Conservation (phyloP, 2,797 vertebrate species). For the Sebastes nivosus region DNA sequence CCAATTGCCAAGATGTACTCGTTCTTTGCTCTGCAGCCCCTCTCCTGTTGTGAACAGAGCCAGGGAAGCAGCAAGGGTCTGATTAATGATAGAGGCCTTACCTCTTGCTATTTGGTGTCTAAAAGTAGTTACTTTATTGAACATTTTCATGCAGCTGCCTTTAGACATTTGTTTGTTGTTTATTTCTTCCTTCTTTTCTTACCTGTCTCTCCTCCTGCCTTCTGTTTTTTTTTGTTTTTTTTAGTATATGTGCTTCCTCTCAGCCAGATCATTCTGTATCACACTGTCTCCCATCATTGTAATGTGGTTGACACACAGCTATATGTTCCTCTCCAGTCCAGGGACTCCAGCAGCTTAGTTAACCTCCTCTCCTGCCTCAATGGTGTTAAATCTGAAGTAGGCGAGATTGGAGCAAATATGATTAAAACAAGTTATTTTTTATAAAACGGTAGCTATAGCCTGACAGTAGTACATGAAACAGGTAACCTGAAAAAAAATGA, state of each 20-base stretch:
- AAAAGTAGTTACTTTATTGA: not conserved
- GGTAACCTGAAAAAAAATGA: no score
- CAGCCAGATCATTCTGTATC: not conserved
- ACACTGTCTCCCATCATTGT: not conserved
- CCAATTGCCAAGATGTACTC: conserved; percentile 22
- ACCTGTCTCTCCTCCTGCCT: not conserved
- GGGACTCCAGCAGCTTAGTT: not conserved
- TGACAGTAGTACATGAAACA: no score
- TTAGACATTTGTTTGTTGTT: not conserved
- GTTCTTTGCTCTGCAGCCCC: not conserved
- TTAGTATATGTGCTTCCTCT: not conserved
- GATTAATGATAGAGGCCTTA: conserved; percentile 28
- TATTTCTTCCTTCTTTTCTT: not conserved
- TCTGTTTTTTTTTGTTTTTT: not conserved
- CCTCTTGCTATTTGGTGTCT: not conserved
- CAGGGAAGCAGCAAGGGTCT: conserved; percentile 27
- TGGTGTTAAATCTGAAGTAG: no score
- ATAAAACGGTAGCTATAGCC: no score
- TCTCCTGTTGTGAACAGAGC: conserved; percentile 24
- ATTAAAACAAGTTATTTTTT: no score
- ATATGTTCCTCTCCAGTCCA: not conserved
- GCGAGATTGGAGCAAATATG: no score
- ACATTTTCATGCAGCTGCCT: not conserved
- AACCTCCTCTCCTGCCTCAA: not conserved
- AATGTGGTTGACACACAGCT: not conserved